phyloP scores from a whole-genome alignment of 2,797 vertebrate species.

The Anomalospiza imberbis region DNA sequence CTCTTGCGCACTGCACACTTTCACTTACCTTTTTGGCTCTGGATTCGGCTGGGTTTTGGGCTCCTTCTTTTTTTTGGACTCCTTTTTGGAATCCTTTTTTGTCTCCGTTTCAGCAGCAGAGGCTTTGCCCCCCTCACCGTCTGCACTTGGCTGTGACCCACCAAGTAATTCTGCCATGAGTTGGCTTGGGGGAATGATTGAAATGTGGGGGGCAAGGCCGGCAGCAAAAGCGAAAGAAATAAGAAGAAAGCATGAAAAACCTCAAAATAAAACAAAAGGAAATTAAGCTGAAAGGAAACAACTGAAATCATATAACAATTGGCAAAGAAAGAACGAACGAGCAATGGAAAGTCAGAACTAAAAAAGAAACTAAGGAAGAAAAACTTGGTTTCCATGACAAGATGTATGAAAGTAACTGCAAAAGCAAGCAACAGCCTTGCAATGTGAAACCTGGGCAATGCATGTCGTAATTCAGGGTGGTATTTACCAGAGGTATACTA shows the following conservation, averaged over 20 bases:
- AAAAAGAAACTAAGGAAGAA: constrained; percentile 75
- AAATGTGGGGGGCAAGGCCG: constrained; percentile 58
- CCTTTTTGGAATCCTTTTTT: constrained; percentile 91
- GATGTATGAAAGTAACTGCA: constrained; percentile 75
- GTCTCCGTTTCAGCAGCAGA: constrained; percentile 76
- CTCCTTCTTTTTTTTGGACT: constrained; percentile 94
- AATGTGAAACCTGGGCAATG: constrained; percentile 77
- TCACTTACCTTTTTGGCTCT: constrained; percentile 85
- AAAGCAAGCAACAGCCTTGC: constrained; percentile 75
- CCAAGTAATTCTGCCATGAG: constrained; percentile 82
- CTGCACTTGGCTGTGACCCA: constrained; percentile 80
- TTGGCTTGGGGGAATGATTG: constrained; percentile 83
- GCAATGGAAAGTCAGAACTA: constrained; percentile 74
- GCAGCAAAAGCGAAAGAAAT: constrained; percentile 79
- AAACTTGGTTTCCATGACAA: constrained; percentile 76
- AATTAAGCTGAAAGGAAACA: constrained; percentile 67
- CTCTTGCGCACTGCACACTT: constrained; percentile 25
- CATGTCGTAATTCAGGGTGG: constrained; percentile 70
- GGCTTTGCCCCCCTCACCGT: constrained; percentile 80
- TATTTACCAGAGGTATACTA: constrained; percentile 76
- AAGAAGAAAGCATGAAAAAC: constrained; percentile 75
- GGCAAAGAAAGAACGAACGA: constrained; percentile 63
- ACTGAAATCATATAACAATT: constrained; percentile 74
- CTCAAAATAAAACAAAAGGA: constrained; percentile 73
- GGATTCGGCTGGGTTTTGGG: constrained; percentile 80